Evolutionary conservation across 2,113 vertebrate genomes (phyloP).

Genomic region (Orthonyx spaldingii): DNA sequence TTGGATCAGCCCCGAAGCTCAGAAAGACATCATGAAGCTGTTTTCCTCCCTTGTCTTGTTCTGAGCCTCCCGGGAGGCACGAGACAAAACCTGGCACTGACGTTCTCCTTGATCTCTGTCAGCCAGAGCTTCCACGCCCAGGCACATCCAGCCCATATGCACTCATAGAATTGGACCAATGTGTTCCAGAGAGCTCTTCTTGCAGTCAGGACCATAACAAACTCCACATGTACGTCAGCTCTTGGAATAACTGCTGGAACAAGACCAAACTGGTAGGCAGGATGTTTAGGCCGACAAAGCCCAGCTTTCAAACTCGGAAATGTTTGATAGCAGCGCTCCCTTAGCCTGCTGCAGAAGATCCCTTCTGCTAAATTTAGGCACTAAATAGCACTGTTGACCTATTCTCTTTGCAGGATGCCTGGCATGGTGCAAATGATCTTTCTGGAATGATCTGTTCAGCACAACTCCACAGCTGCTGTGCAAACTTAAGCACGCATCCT

Average conservation of each 20-base stretch:
- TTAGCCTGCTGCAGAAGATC: neutral
- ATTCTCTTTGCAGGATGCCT: neutral
- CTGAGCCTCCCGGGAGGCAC: neutral
- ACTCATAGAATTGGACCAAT: neutral
- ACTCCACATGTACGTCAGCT: neutral
- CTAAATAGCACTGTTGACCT: neutral
- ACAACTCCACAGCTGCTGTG: neutral
- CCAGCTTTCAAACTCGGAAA: neutral
- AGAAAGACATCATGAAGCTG: neutral
- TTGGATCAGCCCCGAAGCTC: neutral
- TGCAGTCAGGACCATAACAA: neutral
- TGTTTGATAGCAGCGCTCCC: fast-evolving
- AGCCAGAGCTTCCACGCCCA: neutral
- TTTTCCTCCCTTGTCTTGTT: neutral
- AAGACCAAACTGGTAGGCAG: neutral
- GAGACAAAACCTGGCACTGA: neutral
- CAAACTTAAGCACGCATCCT: neutral
- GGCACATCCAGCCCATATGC: neutral
- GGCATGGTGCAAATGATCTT: neutral
- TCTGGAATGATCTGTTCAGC: neutral
- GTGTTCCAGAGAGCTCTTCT: neutral
- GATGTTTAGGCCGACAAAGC: neutral
- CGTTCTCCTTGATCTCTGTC: neutral
- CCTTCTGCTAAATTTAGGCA: neutral
- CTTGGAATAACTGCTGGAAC: neutral